Evolutionary conservation across 2,888 invertebrate species (phyloP), one percentile per base, ranked within the genome.

Genomic region (Syrista parreyssii): DNA sequence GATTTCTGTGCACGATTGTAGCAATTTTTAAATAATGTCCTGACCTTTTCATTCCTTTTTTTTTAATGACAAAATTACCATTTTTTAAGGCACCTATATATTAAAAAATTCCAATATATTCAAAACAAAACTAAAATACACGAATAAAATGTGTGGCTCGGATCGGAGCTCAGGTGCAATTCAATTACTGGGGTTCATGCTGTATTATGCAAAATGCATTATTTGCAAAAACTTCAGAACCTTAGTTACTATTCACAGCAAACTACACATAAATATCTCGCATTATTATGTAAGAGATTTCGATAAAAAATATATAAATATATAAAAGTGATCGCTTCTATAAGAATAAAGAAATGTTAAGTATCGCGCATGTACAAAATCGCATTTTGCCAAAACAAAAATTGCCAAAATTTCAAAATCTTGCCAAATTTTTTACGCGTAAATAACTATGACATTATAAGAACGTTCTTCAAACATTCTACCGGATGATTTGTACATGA

Each of bases 71-170:
- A 23, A 23, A 23, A 23, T 55, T 23, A 23, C 6, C 23, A 55
- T 0, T 23, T 55, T 55, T 55, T 23, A 40, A 74, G 30, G 30
- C 55, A 79, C 69, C 68, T 40, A 31, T 32, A 30, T 34, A 31
- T 76, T 68, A 75, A 68, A 68, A 23, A 55, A 23, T 23, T 55
- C 9, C 23, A 55, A 23, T 55, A 23, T 23, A 55, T 55, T 9
- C 9, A 23, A 55, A 55, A 55, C 23, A 9, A 55, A 55, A 55
- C 23, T 23, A 55, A 55, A 55, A 9, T 55, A 55, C 23, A 55
- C 6, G 55, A 9, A 55, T 55, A 55, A 55, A 55, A 77, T 79
- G 23, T 78, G 73, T 76, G 73, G 75, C 35, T 73, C 75, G 30
- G 35, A 55, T 55, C 40, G 40, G 15, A 55, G 74, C 75, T 32